Conservation (phyloP, 2,113 vertebrate genomes). For the Aspiorhynchus laticeps region DNA sequence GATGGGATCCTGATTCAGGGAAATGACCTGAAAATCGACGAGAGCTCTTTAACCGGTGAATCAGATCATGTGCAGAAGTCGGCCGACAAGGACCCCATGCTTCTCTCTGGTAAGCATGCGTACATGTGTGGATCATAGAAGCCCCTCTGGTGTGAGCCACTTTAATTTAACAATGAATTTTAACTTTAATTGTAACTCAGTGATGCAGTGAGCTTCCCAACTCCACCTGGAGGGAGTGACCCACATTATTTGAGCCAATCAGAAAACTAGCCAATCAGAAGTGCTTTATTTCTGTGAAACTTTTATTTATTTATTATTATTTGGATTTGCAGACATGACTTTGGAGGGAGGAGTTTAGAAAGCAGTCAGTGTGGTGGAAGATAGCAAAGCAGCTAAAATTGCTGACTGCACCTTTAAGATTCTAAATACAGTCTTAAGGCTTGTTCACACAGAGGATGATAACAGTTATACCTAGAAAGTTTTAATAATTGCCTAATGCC, state of each 20-base stretch:
- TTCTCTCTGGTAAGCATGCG: slow-evolving; percentile 83
- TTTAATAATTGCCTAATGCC: neutral
- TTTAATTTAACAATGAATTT: neutral
- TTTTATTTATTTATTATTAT: neutral
- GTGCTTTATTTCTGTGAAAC: neutral
- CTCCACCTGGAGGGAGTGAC: neutral
- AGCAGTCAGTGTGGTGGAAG: no score
- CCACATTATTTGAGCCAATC: neutral
- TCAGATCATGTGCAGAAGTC: slow-evolving; percentile 89
- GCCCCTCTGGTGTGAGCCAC: neutral
- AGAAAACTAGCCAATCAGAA: neutral
- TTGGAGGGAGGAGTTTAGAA: neutral
- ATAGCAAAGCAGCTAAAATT: neutral
- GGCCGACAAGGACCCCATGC: slow-evolving; percentile 88
- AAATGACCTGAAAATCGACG: slow-evolving; percentile 89
- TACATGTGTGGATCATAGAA: neutral
- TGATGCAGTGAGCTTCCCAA: neutral
- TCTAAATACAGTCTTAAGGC: neutral
- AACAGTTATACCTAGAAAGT: neutral
- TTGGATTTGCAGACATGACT: neutral
- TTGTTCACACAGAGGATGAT: neutral
- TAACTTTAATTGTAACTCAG: neutral
- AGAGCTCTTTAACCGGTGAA: slow-evolving; percentile 90
- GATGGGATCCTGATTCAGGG: slow-evolving; percentile 88
- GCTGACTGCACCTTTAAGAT: neutral